Evolutionary conservation across 2,113 vertebrate genomes (phyloP).

Genomic region (Acanthisitta chloris): DNA sequence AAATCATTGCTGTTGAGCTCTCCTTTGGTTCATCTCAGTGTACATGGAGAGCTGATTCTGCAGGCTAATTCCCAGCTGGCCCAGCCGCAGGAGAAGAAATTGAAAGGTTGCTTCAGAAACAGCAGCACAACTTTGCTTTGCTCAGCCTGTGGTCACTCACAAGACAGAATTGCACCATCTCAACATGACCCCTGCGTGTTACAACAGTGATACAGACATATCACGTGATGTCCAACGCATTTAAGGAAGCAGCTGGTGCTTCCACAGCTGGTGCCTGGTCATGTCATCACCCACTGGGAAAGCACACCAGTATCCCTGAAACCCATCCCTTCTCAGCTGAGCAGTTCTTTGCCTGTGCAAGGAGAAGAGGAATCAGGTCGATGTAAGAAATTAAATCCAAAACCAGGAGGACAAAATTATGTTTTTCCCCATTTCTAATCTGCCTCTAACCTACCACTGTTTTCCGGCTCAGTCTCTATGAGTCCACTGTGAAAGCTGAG

Average conservation of each 20-base stretch:
- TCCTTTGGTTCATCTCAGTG: neutral
- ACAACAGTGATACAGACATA: neutral
- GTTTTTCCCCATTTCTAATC: neutral
- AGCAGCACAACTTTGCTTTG: neutral
- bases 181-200: fast-evolving
- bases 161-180: neutral
- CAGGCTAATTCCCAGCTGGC: neutral
- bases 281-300: neutral
- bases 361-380: neutral
- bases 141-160: neutral
- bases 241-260: neutral
- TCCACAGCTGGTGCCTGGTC: neutral
- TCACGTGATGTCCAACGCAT: neutral
- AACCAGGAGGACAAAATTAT: fast-evolving
- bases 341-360: neutral
- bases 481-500: neutral
- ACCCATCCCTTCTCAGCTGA: neutral
- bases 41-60: neutral
- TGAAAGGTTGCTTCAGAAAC: neutral
- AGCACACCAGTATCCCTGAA: neutral
- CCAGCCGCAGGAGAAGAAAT: neutral
- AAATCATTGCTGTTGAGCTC: neutral
- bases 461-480: fast-evolving
- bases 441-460: neutral
- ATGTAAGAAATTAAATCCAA: neutral